Evolutionary conservation across 2,797 vertebrate species (phyloP).

Genomic region (Acanthurus tractus): DNA sequence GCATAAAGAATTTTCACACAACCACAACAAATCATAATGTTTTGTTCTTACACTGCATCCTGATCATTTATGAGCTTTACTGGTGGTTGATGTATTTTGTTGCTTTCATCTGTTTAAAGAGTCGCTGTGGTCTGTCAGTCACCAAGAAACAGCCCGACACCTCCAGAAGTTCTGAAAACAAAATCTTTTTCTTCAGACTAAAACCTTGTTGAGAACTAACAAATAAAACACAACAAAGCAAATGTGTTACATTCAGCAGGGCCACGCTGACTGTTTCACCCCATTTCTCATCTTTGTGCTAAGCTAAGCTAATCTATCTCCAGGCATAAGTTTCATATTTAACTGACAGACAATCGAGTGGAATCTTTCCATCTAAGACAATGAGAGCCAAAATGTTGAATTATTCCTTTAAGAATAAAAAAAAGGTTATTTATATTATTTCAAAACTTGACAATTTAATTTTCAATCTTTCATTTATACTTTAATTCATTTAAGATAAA

Average conservation of each 20-base stretch:
- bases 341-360: background rate
- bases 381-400: background rate
- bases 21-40: no score
- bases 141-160: background rate
- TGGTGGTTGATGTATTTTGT: no score
- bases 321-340: background rate
- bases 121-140: background rate
- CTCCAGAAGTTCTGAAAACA: no score
- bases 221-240: background rate
- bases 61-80: no score
- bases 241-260: background rate
- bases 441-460: background rate
- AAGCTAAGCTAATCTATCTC: conserved; percentile 9
- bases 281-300: background rate
- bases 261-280: background rate
- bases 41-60: no score
- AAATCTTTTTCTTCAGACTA: no score
- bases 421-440: background rate
- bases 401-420: background rate
- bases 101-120: no score
- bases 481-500: background rate
- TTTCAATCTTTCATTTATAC: background rate
- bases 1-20: no score
- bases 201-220: no score
- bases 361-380: background rate